Percentiles rank a stretch among this genome's conserved stretches.
These are phyloP conservation scores for Brachypterus glaber DNA, from an alignment of 2,888 invertebrate genomes.

Conservation along the genomic window DNA sequence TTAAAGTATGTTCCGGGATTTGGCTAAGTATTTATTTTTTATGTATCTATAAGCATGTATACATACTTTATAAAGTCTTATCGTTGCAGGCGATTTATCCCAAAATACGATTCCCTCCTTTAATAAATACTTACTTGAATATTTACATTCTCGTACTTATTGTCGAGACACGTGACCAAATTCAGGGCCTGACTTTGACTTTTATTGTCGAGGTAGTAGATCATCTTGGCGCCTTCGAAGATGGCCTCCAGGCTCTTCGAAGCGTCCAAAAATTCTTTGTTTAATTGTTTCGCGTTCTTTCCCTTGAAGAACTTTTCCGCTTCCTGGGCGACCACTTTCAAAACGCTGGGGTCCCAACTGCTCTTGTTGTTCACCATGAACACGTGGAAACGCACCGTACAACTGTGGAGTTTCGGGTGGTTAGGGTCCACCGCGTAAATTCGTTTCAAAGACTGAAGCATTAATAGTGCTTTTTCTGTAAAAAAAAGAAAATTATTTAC, in stretches of 20 bases:
- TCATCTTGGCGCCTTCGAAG: slow-evolving; percentile 74
- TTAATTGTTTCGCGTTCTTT: slow-evolving; percentile 52
- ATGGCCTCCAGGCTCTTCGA: slow-evolving; percentile 62
- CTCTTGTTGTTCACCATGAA: slow-evolving; percentile 40
- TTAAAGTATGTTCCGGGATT: too few relatives aligned
- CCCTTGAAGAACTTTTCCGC: slow-evolving; percentile 48
- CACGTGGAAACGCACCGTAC: slow-evolving; percentile 69
- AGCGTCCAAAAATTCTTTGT: slow-evolving; percentile 58
- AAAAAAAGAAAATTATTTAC: slow-evolving; percentile 23
- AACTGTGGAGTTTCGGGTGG: slow-evolving; percentile 77
- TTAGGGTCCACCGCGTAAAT: slow-evolving; percentile 66
- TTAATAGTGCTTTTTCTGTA: slow-evolving; percentile 78
- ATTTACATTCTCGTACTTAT: slow-evolving; percentile 43
- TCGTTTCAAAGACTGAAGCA: slow-evolving; percentile 92
- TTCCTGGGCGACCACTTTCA: slow-evolving; percentile 45
- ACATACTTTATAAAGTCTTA: too few relatives aligned
- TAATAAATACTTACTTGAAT: slow-evolving; percentile 44
- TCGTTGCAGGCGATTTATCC: too few relatives aligned
- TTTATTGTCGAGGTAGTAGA: slow-evolving; percentile 62
- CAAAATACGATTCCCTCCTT: too few relatives aligned
- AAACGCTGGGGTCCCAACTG: slow-evolving; percentile 43
- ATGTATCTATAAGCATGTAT: too few relatives aligned
- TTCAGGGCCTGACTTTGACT: slow-evolving; percentile 56
- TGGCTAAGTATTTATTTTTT: too few relatives aligned
- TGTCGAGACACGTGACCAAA: slow-evolving; percentile 50